A percentile compares a stretch with the other conserved stretches of the same genome.
phyloP scores from a whole-genome alignment of 2,113 vertebrate species.

The Chionis minor region DNA sequence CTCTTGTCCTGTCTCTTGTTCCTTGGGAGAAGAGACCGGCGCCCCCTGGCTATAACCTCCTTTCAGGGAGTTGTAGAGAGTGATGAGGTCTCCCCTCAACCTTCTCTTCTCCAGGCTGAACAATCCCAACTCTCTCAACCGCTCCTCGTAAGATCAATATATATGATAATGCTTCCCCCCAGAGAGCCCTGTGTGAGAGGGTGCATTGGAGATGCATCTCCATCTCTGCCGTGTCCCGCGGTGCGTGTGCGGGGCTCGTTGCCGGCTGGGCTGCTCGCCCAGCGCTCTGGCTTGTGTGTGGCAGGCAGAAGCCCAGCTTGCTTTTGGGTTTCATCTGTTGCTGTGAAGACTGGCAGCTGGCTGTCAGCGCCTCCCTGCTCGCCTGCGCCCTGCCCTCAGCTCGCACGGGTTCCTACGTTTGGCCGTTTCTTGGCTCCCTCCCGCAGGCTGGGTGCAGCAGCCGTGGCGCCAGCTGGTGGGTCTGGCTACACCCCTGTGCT shows the following conservation, averaged over 20 bases:
- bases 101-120: too few relatives aligned
- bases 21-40: too few relatives aligned
- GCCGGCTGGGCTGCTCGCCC: not conserved
- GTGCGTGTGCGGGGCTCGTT: not conserved
- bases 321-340: not conserved
- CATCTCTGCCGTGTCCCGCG: accelerated
- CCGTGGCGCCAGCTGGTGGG: not conserved
- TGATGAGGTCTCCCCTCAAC: too few relatives aligned
- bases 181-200: not conserved
- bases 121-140: too few relatives aligned
- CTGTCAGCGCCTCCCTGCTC: not conserved
- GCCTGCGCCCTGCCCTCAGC: not conserved
- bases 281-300: not conserved
- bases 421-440: not conserved
- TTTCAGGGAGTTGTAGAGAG: too few relatives aligned
- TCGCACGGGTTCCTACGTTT: not conserved
- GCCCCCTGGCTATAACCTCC: too few relatives aligned
- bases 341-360: not conserved
- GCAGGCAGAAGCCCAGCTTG: not conserved
- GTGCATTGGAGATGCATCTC: not conserved
- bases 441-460: not conserved
- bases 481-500: not conserved
- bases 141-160: too few relatives aligned
- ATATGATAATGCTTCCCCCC: not conserved
- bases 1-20: too few relatives aligned